A percentile compares a stretch with the other conserved stretches of the same genome.
These are phyloP conservation scores for Aricia agestis DNA, from an alignment of 1,140 invertebrate genomes.

Conservation along the genomic window DNA sequence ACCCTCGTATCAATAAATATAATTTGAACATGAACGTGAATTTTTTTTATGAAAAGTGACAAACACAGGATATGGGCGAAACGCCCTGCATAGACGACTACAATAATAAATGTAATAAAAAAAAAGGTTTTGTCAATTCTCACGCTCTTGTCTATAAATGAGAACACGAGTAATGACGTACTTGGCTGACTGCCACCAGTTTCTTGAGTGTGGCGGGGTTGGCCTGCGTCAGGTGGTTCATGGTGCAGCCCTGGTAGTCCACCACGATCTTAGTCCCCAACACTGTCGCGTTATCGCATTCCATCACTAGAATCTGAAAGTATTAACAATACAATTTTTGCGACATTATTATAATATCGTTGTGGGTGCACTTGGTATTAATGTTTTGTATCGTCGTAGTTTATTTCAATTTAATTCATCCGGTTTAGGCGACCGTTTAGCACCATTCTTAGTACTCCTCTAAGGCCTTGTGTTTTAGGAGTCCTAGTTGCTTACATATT, in stretches of 20 bases:
- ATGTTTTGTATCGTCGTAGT: too few species aligned
- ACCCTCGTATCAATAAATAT: too few species aligned
- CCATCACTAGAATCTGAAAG: slow-evolving; percentile 53
- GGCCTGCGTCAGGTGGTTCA: slow-evolving; percentile 69
- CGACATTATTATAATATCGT: neutral
- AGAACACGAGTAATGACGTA: slow-evolving; percentile 27
- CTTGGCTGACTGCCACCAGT: slow-evolving; percentile 71
- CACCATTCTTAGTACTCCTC: too few species aligned
- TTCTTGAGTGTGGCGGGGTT: slow-evolving; percentile 74
- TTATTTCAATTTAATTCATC: neutral
- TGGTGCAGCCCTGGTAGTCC: slow-evolving; percentile 53
- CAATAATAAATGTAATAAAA: too few species aligned
- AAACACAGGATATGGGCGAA: too few species aligned
- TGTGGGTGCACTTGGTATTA: neutral
- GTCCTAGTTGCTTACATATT: too few species aligned
- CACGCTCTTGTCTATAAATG: too few species aligned
- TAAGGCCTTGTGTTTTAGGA: too few species aligned
- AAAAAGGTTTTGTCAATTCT: too few species aligned
- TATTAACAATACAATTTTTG: slow-evolving; percentile 1
- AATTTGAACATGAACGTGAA: too few species aligned
- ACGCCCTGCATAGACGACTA: too few species aligned
- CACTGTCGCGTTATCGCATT: slow-evolving; percentile 57
- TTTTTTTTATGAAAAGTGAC: too few species aligned
- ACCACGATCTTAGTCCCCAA: slow-evolving; percentile 61
- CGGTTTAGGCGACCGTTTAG: neutral